phyloP scores from a whole-genome alignment of 2,888 invertebrate genomes.

The Endotricha flammealis region DNA sequence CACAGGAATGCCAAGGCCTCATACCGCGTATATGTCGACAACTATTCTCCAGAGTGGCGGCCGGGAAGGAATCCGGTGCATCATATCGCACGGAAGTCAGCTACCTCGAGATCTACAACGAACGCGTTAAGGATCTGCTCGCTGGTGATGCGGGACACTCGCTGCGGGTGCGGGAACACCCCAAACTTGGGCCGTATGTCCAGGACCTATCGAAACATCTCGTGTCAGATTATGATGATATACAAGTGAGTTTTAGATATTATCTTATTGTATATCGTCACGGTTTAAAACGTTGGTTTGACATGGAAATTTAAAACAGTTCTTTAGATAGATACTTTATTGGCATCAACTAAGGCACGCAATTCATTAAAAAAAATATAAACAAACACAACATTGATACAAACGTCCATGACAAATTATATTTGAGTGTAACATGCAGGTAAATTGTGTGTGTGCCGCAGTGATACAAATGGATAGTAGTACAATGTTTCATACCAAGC shows the following conservation, averaged over 20 bases:
- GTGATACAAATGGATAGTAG: no score
- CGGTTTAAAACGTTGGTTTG: no score
- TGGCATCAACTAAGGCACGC: no score
- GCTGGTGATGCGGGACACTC: conserved; percentile 81
- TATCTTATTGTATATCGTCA: no score
- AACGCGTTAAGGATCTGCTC: conserved; percentile 86
- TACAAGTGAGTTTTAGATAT: conserved; percentile 79
- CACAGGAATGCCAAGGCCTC: conserved; percentile 86
- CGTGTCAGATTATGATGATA: conserved; percentile 91
- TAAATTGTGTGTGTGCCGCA: no score
- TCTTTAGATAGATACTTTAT: no score
- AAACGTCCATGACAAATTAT: no score
- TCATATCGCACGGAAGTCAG: conserved; percentile 92
- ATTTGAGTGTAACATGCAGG: no score
- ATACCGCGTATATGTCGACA: conserved; percentile 92
- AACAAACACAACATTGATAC: no score
- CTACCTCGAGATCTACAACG: conserved; percentile 92
- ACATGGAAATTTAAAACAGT: no score
- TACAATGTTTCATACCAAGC: no score
- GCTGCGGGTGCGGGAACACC: conserved; percentile 87
- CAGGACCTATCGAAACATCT: conserved; percentile 91
- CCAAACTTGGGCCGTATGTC: conserved; percentile 89
- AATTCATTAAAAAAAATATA: no score
- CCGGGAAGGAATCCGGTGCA: conserved; percentile 88
- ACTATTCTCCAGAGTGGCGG: conserved; percentile 88